These are phyloP conservation scores for Phocoena sinus DNA, from an alignment of 2,113 vertebrate genomes.

Conservation along the genomic window DNA sequence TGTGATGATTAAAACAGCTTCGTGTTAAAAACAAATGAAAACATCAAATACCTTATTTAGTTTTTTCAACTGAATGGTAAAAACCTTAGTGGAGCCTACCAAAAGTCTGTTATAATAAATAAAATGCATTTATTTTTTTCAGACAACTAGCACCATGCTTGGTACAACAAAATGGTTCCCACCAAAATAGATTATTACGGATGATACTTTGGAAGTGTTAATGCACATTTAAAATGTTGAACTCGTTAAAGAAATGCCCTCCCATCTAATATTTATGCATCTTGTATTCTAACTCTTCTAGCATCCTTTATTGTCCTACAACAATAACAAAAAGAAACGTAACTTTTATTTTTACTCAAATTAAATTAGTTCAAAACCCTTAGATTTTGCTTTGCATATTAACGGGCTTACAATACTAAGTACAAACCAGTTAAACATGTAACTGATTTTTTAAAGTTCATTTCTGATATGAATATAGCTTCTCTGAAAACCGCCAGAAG, in stretches of 20 bases:
- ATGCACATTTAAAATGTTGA: fast-evolving
- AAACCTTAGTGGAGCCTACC: neutral
- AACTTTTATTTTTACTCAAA: neutral
- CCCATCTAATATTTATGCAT: neutral
- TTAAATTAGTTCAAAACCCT: neutral
- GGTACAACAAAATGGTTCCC: neutral
- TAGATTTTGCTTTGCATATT: neutral
- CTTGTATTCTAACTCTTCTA: neutral
- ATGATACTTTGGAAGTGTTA: neutral
- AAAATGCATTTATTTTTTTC: neutral
- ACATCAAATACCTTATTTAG: neutral
- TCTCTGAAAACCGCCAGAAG: neutral
- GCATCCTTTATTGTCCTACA: neutral
- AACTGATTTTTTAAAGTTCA: neutral
- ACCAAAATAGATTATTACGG: neutral
- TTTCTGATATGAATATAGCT: fast-evolving
- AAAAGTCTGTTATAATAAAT: neutral
- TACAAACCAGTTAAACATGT: fast-evolving
- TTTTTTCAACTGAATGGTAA: neutral
- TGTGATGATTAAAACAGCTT: neutral
- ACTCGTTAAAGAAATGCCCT: neutral
- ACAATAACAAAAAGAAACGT: neutral
- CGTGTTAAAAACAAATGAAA: neutral
- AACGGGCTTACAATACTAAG: neutral
- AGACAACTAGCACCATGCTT: neutral